Percentiles rank a stretch among this genome's conserved stretches.
phyloP scores from a whole-genome alignment of 2,797 vertebrate genomes.

The Glossophaga mutica region DNA sequence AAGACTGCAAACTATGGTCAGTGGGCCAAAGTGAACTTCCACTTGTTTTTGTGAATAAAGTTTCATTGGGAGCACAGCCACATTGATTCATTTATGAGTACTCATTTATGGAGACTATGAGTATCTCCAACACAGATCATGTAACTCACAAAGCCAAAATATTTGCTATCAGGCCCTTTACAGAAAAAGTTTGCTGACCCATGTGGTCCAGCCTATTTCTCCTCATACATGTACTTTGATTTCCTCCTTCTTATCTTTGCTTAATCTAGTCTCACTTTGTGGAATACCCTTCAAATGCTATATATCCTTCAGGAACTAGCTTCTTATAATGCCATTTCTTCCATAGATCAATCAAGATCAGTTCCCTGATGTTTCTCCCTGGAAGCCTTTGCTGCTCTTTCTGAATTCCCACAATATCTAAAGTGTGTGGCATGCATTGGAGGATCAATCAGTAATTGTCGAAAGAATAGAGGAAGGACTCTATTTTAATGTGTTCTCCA shows the following conservation, averaged over 20 bases:
- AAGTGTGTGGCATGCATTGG: neutral
- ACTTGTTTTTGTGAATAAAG: neutral
- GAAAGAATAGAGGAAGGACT: neutral
- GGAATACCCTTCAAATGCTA: neutral
- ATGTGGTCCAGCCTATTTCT: neutral
- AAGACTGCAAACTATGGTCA: neutral
- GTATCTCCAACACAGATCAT: neutral
- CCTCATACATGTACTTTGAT: neutral
- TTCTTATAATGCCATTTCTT: neutral
- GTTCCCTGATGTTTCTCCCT: neutral
- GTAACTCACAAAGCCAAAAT: neutral
- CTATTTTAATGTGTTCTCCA: neutral
- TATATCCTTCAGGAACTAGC: neutral
- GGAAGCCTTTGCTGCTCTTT: neutral
- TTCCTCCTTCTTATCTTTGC: neutral
- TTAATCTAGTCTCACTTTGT: neutral
- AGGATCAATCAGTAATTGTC: neutral
- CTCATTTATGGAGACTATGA: neutral
- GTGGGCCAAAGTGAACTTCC: neutral
- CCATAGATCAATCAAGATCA: neutral
- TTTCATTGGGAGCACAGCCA: neutral
- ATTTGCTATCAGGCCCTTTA: neutral
- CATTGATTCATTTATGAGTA: neutral
- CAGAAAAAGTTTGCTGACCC: neutral
- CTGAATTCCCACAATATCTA: neutral